Evolutionary conservation across 2,888 invertebrate genomes (phyloP), one percentile per base, ranked within the genome.

Genomic region (Gymnocheta viridis): DNA sequence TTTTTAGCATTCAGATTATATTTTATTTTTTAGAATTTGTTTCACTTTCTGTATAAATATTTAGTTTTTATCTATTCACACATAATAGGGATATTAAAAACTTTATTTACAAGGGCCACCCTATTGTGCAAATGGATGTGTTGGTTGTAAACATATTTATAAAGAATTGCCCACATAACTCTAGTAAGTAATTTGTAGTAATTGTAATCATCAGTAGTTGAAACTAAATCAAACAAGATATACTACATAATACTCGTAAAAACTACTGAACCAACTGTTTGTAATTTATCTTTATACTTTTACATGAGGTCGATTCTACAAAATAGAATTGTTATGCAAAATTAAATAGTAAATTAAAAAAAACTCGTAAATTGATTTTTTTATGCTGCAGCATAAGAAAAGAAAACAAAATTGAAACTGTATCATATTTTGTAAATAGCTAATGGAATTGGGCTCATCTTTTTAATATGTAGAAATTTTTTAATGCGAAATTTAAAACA

Each of bases 181-280:
- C 51, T 51, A 41, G n/a, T 29, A 51, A 41, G 58, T 47, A 22
- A 44, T 10, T 22, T 51, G 60, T 44, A 35, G 60, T 35, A 35
- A 22, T 73, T 32, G 49, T 49, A 41, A 35, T 60, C 17, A 32
- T 51, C 60, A 60, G 51, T 22, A 70, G 56, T 60, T 58, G 27
- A 54, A 79, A 56, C 62, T 64, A 72, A 67, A 24, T 32, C 22
- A 51, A 80, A 60, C 58, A 44, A 80, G 80, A 73, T 60, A 73
- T 60, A 67, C 49, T 47, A 73, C 29, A 66, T 73, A 64, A 62
- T 70, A 47, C 38, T 41, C 14, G 0, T 22, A 6, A 35, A 47
- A 2, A 17, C 19, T 38, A 72, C 17, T 17, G 4, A 49, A 17
- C 2, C 29, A 54, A 54, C 6, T 17, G 19, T n/a, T 56, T 56